Percentiles rank a stretch among this genome's conserved stretches.
Conservation (phyloP, 1,140 invertebrate species). For the Drosophila lacteicornis region DNA sequence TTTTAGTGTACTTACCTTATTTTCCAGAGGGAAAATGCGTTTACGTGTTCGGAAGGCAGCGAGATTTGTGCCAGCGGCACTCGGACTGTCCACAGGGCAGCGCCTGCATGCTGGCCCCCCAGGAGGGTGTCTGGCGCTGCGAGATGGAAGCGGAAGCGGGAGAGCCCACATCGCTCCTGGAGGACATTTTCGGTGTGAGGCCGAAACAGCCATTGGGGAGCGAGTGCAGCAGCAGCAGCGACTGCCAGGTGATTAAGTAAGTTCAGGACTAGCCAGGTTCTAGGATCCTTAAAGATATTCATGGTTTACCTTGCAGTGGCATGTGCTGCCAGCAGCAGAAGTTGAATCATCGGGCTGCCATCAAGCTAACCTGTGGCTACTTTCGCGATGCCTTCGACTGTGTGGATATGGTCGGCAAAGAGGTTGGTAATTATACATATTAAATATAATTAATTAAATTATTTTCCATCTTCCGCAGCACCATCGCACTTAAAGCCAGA, state of each 20-base stretch:
- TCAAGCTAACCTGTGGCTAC: slow-evolving; percentile 94
- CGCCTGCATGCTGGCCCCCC: slow-evolving; percentile 88
- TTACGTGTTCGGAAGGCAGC: slow-evolving; percentile 90
- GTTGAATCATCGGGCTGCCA: slow-evolving; percentile 90
- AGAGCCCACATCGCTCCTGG: slow-evolving; percentile 25
- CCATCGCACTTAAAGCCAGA: slow-evolving; percentile 36
- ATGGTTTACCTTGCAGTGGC: slow-evolving; percentile 85
- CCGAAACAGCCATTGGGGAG: slow-evolving; percentile 92
- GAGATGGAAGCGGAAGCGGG: slow-evolving; percentile 82
- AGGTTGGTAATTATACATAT: slow-evolving; percentile 24
- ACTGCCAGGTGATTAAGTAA: slow-evolving; percentile 91
- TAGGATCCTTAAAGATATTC: background rate
- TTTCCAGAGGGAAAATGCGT: slow-evolving; percentile 88
- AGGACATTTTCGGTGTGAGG: slow-evolving; percentile 54
- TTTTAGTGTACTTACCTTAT: background rate
- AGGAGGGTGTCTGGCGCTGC: slow-evolving; percentile 90
- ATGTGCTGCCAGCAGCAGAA: slow-evolving; percentile 95
- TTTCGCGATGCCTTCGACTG: slow-evolving; percentile 95
- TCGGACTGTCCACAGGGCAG: slow-evolving; percentile 91
- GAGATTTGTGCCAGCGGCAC: slow-evolving; percentile 90
- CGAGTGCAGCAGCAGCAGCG: slow-evolving; percentile 92
- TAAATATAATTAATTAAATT: background rate
- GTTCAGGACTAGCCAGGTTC: background rate
- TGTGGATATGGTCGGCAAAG: slow-evolving; percentile 87
- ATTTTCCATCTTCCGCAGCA: slow-evolving; percentile 40